Evolutionary conservation across 2,888 invertebrate species (phyloP).

Genomic region (Agriotes lineatus): DNA sequence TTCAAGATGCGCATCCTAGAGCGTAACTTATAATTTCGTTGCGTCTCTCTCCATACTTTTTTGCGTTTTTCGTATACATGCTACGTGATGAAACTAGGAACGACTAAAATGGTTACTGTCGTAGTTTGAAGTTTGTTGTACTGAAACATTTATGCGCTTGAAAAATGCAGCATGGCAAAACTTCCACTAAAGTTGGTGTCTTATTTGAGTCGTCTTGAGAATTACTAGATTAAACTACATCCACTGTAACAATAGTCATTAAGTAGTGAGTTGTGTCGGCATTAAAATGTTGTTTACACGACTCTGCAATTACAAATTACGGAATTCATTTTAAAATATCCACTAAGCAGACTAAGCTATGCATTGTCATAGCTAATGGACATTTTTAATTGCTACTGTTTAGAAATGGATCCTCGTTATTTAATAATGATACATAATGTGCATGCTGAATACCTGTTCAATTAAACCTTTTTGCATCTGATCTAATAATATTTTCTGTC

Average conservation of each 20-base stretch:
- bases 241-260: constrained; percentile 18
- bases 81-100: constrained; percentile 34
- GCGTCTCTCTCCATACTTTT: constrained; percentile 7
- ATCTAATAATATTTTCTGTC: too few species aligned
- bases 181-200: constrained; percentile 34
- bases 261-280: not conserved
- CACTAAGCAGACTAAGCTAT: too few species aligned
- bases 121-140: constrained; percentile 33
- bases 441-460: too few species aligned
- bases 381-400: too few species aligned
- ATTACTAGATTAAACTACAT: constrained; percentile 29
- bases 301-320: not conserved
- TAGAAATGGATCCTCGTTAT: too few species aligned
- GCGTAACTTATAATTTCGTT: constrained; percentile 18
- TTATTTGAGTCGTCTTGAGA: constrained; percentile 22
- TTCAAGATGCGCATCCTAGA: not conserved
- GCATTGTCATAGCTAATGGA: too few species aligned
- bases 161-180: constrained; percentile 36
- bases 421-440: too few species aligned
- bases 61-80: constrained; percentile 8
- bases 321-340: not conserved
- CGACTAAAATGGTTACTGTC: constrained; percentile 22
- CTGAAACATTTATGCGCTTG: constrained; percentile 35
- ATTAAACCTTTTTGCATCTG: too few species aligned
- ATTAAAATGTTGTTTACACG: not conserved